phyloP scores from a whole-genome alignment of 2,888 invertebrate genomes.

The Hypolimnas misippus region DNA sequence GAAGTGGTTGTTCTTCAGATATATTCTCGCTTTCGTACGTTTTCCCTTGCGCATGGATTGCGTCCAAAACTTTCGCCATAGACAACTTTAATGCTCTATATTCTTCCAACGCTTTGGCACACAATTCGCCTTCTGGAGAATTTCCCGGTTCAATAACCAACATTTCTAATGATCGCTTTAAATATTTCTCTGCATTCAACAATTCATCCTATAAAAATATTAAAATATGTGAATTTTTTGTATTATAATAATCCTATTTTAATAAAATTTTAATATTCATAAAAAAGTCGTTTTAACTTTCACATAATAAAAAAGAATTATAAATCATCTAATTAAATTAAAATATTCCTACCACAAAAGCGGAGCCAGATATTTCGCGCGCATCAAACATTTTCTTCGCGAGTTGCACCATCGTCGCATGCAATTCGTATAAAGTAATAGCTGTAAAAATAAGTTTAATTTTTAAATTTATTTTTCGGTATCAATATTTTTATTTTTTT shows the following conservation, averaged over 20 bases:
- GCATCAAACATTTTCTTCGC: slow-evolving; percentile 85
- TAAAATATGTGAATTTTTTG: background rate
- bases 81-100: slow-evolving; percentile 83
- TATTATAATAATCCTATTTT: no score
- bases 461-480: background rate
- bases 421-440: slow-evolving; percentile 90
- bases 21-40: slow-evolving; percentile 49
- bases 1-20: slow-evolving; percentile 20
- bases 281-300: no score
- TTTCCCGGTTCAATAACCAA: slow-evolving; percentile 88
- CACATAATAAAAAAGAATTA: no score
- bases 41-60: slow-evolving; percentile 65
- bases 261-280: background rate
- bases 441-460: slow-evolving; percentile 71
- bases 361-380: slow-evolving; percentile 82
- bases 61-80: slow-evolving; percentile 65
- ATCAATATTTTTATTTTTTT: no score
- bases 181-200: slow-evolving; percentile 80
- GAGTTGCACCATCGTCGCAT: slow-evolving; percentile 86
- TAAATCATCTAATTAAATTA: no score
- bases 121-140: slow-evolving; percentile 89
- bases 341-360: slow-evolving; percentile 72
- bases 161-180: slow-evolving; percentile 86
- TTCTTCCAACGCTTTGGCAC: slow-evolving; percentile 87
- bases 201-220: slow-evolving; percentile 74